These are phyloP conservation scores for Tipula vernalis DNA, from an alignment of 2,888 invertebrate species.

Conservation along the genomic window DNA sequence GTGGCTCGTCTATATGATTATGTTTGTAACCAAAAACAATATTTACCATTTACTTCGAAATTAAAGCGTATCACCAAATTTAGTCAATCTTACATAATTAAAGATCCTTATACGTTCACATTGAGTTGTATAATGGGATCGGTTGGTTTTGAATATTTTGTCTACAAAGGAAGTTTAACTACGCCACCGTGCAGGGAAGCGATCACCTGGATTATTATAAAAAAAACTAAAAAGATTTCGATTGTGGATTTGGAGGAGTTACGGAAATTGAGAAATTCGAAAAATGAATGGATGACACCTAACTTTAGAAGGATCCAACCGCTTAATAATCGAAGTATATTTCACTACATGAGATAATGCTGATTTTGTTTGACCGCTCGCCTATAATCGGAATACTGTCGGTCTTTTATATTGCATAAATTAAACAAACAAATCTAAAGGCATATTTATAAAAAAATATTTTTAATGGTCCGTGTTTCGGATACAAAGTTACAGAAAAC, in stretches of 20 bases:
- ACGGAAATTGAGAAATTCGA: not conserved
- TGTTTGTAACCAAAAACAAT: not conserved
- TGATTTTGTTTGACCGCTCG: too few species aligned
- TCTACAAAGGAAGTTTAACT: slow-evolving; percentile 67
- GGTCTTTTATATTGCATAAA: too few species aligned
- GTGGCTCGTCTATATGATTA: slow-evolving; percentile 51
- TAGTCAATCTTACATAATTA: not conserved
- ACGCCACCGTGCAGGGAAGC: slow-evolving; percentile 70
- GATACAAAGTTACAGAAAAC: too few species aligned
- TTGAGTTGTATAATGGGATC: slow-evolving; percentile 48
- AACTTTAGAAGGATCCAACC: not conserved
- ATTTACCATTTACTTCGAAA: not conserved
- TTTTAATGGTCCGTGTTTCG: too few species aligned
- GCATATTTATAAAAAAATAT: too few species aligned
- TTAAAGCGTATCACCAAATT: not conserved
- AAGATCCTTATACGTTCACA: slow-evolving; percentile 41
- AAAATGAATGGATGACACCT: not conserved
- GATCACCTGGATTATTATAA: slow-evolving; percentile 53
- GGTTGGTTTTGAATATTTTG: slow-evolving; percentile 57
- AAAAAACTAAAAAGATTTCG: not conserved
- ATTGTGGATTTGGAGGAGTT: not conserved
- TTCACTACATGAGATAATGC: not conserved
- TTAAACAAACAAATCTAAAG: too few species aligned
- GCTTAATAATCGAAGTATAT: not conserved
- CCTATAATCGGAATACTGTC: too few species aligned